phyloP scores from a whole-genome alignment of 53 echinoderm and acorn worm genomes.

The Hippasteria phrygiana region DNA sequence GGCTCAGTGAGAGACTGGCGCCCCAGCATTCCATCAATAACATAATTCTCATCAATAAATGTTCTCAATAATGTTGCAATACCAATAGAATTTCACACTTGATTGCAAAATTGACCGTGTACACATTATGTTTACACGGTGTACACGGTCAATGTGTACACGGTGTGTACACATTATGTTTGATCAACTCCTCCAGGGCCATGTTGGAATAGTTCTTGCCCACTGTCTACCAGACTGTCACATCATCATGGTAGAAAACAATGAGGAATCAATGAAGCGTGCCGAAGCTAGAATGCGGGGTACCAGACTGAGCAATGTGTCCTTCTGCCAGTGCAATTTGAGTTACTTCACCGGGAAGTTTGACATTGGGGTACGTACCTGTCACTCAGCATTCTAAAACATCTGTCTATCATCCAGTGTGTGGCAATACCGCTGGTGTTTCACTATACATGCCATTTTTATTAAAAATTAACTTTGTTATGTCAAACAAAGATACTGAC shows the following conservation, averaged over 20 bases:
- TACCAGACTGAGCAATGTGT: slow-evolving; percentile 74
- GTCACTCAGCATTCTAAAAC: neutral
- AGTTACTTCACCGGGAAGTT: slow-evolving; percentile 86
- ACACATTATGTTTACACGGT: too few species aligned
- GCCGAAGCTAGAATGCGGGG: slow-evolving; percentile 71
- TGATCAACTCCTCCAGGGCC: slow-evolving; percentile 79
- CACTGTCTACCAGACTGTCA: slow-evolving; percentile 83
- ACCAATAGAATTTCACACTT: too few species aligned
- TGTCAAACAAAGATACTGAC: too few species aligned
- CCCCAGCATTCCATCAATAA: too few species aligned
- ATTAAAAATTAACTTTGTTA: too few species aligned
- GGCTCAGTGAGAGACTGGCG: too few species aligned
- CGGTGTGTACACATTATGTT: neutral
- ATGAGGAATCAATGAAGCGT: slow-evolving; percentile 86
- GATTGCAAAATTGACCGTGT: too few species aligned
- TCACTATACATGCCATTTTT: too few species aligned
- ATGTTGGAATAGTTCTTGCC: slow-evolving; percentile 91
- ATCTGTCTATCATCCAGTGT: neutral
- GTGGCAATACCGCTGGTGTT: too few species aligned
- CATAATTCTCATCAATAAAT: too few species aligned
- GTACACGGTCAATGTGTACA: too few species aligned
- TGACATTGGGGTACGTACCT: slow-evolving; percentile 85
- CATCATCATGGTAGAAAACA: slow-evolving; percentile 87
- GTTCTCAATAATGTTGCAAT: too few species aligned
- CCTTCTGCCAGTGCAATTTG: slow-evolving; percentile 84